phyloP scores from a whole-genome alignment of 2,797 vertebrate species.

The Eulemur coronatus region DNA sequence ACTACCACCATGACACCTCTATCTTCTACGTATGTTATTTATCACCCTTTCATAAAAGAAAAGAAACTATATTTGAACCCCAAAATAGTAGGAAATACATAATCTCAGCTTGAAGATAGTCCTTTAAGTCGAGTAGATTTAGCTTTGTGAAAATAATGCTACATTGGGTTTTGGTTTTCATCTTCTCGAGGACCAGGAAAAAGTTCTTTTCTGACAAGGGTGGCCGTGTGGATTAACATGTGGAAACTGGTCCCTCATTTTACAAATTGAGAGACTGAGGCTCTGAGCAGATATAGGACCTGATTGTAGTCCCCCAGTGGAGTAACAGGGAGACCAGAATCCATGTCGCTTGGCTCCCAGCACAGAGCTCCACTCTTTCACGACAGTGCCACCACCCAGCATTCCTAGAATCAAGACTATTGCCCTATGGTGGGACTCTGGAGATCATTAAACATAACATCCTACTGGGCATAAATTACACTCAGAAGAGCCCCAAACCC shows the following conservation, averaged over 20 bases:
- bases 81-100: not conserved
- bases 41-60: not conserved
- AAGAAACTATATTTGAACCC: not conserved
- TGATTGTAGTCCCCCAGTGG: not conserved
- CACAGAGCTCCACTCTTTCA: not conserved
- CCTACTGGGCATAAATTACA: not conserved
- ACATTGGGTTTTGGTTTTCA: not conserved
- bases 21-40: not conserved
- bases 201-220: not conserved
- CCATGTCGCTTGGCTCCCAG: not conserved
- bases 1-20: not conserved
- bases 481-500: not conserved
- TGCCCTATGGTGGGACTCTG: not conserved
- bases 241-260: not conserved
- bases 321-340: not conserved
- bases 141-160: not conserved
- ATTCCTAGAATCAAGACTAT: not conserved
- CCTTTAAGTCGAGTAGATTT: not conserved
- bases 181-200: not conserved
- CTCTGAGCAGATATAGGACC: not conserved
- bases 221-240: rapidly evolving
- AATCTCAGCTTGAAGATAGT: no score
- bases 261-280: not conserved
- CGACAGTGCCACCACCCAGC: rapidly evolving
- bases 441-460: not conserved